Conservation (phyloP, 2,113 vertebrate genomes). For the Catagonus wagneri region DNA sequence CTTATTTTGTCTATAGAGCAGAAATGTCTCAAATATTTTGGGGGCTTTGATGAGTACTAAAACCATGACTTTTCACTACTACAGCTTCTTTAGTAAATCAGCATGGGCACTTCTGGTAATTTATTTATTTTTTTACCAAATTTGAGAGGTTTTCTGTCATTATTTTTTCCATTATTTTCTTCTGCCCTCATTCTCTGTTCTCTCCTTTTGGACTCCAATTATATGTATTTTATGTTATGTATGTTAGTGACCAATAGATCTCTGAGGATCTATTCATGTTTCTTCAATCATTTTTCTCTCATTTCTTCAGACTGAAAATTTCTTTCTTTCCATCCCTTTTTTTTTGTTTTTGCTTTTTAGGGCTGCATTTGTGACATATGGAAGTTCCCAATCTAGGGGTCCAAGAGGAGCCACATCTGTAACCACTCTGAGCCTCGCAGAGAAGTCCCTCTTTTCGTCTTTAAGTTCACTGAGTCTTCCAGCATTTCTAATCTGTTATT, state of each 20-base stretch:
- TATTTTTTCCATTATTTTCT: not conserved
- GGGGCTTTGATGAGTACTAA: not conserved
- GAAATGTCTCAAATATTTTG: not conserved
- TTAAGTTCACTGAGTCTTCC: not conserved
- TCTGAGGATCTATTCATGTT: too few relatives aligned
- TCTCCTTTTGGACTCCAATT: not conserved
- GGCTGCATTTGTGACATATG: too few relatives aligned
- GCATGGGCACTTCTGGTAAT: not conserved
- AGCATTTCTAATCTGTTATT: not conserved
- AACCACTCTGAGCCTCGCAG: too few relatives aligned
- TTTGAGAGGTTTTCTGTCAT: not conserved
- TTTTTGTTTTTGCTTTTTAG: too few relatives aligned
- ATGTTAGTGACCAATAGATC: not conserved
- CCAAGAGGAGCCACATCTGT: too few relatives aligned
- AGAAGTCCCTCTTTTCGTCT: not conserved
- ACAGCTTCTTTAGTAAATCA: not conserved
- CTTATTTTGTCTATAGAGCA: not conserved
- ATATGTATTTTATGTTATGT: rapidly evolving
- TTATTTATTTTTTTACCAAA: not conserved
- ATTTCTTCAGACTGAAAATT: not conserved
- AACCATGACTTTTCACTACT: not conserved
- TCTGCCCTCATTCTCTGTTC: rapidly evolving
- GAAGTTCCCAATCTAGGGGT: too few relatives aligned
- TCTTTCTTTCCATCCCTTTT: not conserved
- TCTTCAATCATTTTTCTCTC: not conserved